These are phyloP conservation scores for Peromyscus melanophrys DNA, from an alignment of 2,797 vertebrate species.

Conservation along the genomic window DNA sequence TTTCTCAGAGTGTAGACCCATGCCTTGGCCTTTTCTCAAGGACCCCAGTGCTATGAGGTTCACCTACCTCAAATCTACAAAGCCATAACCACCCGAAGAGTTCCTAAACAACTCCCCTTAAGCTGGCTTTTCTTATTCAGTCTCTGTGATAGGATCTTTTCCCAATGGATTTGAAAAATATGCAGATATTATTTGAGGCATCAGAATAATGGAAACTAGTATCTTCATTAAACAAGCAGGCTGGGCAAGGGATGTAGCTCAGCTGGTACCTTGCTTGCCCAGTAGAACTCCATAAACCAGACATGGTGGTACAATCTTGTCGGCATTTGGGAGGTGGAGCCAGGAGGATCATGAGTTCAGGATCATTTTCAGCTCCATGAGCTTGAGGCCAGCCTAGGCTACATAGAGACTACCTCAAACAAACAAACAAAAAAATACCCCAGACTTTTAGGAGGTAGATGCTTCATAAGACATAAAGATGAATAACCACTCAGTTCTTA, in stretches of 20 bases:
- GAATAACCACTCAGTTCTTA: neutral
- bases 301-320: neutral
- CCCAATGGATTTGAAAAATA: neutral
- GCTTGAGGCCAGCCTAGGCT: neutral
- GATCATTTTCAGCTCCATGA: neutral
- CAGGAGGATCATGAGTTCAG: neutral
- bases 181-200: neutral
- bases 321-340: neutral
- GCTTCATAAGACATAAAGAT: neutral
- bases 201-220: neutral
- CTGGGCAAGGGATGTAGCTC: neutral
- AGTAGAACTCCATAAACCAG: neutral
- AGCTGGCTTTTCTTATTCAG: neutral
- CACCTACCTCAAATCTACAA: neutral
- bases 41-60: rapidly evolving
- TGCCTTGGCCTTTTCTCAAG: neutral
- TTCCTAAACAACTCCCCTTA: neutral
- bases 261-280: neutral
- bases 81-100: too few species aligned
- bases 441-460: neutral
- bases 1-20: neutral
- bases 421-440: neutral
- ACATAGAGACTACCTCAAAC: neutral
- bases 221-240: neutral
- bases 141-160: neutral